These are phyloP conservation scores for Didymodactylos carnosus DNA, from an alignment of 2,888 invertebrate species.

Conservation along the genomic window DNA sequence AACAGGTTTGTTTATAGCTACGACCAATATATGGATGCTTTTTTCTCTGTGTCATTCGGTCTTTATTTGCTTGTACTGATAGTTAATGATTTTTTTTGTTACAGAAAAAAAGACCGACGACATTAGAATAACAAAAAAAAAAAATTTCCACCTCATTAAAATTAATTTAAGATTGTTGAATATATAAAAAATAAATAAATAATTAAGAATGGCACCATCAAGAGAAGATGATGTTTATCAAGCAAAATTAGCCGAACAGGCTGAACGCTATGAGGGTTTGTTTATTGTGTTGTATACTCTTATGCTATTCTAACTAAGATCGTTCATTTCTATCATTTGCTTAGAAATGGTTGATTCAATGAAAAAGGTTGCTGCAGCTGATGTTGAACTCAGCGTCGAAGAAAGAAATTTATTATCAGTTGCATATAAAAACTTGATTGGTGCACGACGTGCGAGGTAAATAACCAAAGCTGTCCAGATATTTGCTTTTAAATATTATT, in stretches of 20 bases:
- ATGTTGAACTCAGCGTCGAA: slow-evolving; percentile 82
- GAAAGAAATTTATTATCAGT: slow-evolving; percentile 89
- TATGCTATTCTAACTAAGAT: background rate
- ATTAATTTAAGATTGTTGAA: too few relatives aligned
- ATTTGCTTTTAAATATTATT: too few relatives aligned
- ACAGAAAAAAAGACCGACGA: too few relatives aligned
- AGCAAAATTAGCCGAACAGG: slow-evolving; percentile 96
- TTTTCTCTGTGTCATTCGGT: too few relatives aligned
- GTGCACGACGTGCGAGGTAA: slow-evolving; percentile 84
- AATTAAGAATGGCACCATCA: background rate
- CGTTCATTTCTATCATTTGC: background rate
- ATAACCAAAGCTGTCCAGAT: too few relatives aligned
- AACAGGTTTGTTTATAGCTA: too few relatives aligned
- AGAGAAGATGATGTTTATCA: slow-evolving; percentile 90
- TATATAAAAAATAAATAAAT: too few relatives aligned
- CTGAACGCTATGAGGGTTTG: slow-evolving; percentile 44
- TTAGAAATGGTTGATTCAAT: slow-evolving; percentile 90
- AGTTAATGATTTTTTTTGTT: too few relatives aligned
- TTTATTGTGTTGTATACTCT: background rate
- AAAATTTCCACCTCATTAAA: too few relatives aligned
- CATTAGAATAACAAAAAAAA: too few relatives aligned
- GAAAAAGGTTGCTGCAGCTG: slow-evolving; percentile 63
- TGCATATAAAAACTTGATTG: slow-evolving; percentile 96
- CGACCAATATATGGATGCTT: too few relatives aligned
- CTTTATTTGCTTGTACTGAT: too few relatives aligned